These are phyloP conservation scores for Styela clava DNA, from an alignment of 23 tunicate species.

Conservation along the genomic window DNA sequence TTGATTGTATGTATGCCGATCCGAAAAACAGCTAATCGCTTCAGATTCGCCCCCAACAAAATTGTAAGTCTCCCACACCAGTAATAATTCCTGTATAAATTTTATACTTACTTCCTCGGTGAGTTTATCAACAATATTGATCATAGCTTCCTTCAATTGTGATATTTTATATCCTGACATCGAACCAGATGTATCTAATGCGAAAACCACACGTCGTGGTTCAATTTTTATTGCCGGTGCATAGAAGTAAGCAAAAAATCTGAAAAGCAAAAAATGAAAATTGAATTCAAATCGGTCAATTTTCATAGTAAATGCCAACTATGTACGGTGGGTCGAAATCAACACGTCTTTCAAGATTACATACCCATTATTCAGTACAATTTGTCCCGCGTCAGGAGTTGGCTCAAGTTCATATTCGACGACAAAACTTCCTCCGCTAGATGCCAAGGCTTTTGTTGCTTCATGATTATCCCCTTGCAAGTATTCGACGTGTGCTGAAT, in stretches of 20 bases:
- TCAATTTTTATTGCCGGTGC: background rate
- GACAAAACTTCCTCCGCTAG: conserved; percentile 22
- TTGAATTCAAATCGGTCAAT: too few relatives aligned
- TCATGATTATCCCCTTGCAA: background rate
- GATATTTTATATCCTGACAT: conserved; percentile 9
- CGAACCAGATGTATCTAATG: conserved; percentile 16
- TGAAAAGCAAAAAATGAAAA: too few relatives aligned
- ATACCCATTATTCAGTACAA: background rate
- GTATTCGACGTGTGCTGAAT: conserved; percentile 10
- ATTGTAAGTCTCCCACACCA: too few relatives aligned
- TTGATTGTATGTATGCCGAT: too few relatives aligned
- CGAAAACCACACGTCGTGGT: conserved; percentile 1
- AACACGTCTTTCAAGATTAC: conserved; percentile 8
- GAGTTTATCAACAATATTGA: conserved; percentile 7
- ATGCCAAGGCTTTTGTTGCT: background rate
- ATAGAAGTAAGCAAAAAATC: conserved; percentile 16
- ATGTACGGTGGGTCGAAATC: too few relatives aligned
- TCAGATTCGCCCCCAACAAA: too few relatives aligned
- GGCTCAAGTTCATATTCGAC: conserved; percentile 6
- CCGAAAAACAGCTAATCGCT: background rate
- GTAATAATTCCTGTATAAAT: too few relatives aligned
- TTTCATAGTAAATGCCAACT: too few relatives aligned
- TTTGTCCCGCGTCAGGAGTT: background rate
- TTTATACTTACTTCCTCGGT: background rate
- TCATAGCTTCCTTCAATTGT: conserved; percentile 23